Evolutionary conservation across 2,888 invertebrate genomes (phyloP), one percentile per base, ranked within the genome.

Genomic region (Agrotis clavis): DNA sequence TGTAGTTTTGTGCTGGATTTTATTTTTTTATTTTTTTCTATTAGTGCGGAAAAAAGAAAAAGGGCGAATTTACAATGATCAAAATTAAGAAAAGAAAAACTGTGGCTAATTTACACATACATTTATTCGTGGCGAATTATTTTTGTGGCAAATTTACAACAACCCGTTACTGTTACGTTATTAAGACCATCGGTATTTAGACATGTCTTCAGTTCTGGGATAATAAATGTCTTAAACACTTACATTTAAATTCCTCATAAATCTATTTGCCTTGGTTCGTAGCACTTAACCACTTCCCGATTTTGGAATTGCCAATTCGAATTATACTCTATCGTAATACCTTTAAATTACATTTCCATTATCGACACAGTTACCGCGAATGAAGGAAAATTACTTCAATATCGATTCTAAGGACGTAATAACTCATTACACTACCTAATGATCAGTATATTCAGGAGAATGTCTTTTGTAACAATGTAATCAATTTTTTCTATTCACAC

Each of bases 181-280:
- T 7, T 35, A 6, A 25, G 16, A 25, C 6, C 6, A 5, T 53
- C 14, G 19, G 1, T 54, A 30, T n/a, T n/a, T 30, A 25, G 30
- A 56, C 11, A 41, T 41, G 11, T 30, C 4, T 56, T 30, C 56
- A 30, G 13, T 21, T 41, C 19, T n/a, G 21, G 11, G 21, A 69
- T 41, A 41, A 16, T 13, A 41, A 59, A 60, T 53, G 54, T 50
- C 19, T 50, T 25, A 48, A 48, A 45, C 45, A 73, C 62, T 21
- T 35, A 79, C 25, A 74, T 65, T 61, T 48, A 21, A 65, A 74
- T 48, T 48, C 16, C 47, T 18, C 56, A 74, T 74, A 74, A 74
- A 74, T 74, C 51, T 79, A 25, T 54, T 60, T 61, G 51, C n/a
- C 59, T 73, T 74, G 74, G 50, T 50, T 56, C 45, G 60, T 18